Evolutionary conservation across 2,797 vertebrate genomes (phyloP), one percentile per base, ranked within the genome.

Genomic region (Sparidentex hasta): DNA sequence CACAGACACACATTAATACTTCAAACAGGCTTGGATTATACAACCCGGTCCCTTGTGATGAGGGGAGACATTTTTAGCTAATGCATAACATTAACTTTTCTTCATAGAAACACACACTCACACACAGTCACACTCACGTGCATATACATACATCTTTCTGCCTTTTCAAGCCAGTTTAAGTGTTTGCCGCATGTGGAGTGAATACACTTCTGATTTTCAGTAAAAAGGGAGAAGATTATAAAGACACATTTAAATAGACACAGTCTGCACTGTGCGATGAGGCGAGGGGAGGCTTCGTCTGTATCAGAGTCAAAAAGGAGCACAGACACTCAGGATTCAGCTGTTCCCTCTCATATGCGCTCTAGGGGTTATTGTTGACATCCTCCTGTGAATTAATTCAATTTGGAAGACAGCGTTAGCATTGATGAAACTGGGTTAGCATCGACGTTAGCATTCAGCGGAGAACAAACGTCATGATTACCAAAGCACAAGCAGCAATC

Each of bases 381-480:
- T 91, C 93, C 90, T 91, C 91, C 88, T 82, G 90, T 78, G 88
- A 94, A 93, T 94, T 92, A 90, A 94, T 95, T 94, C 81, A 83
- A 94, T 93, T 94, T 91, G 73, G 69, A 72, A 92, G 87, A 74
- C 85, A 81, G 87, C 47, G 83, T 84, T 88, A 91, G 89, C 90
- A 85, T 88, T 89, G 87, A 89, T 83, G 80, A 82, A 92, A 93
- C 80, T 62, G 83, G 76, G 90, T 94, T 94, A 91, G 93, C 90
- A 93, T 94, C 61, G 83, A 93, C 70, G 80, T 88, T 90, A 94
- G 84, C 90, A 94, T 93, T 95, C 91, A 94, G 87, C 69, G 6
- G 69, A 83, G 93, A 95, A 96, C 95, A 96, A 96, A 94, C 75
- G 85, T 76, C 87, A 82, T 96, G 94, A 96, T 96, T 96, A 90